These are phyloP conservation scores for Zaprionus inermis DNA, from an alignment of 1,140 invertebrate species.

Conservation along the genomic window DNA sequence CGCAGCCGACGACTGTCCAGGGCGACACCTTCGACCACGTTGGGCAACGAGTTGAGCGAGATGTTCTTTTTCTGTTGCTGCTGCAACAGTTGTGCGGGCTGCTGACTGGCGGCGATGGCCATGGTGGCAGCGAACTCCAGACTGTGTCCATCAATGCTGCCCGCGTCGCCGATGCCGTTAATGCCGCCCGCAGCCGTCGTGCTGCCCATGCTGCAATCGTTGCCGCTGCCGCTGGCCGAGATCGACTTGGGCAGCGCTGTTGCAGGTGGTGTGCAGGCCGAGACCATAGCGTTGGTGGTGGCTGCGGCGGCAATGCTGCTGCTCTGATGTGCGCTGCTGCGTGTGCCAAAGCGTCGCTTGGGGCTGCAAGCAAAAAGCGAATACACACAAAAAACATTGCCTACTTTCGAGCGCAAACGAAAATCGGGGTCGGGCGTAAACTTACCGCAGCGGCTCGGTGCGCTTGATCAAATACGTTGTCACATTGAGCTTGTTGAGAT, in stretches of 20 bases:
- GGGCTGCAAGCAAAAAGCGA: conserved; percentile 48
- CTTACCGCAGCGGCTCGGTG: conserved; percentile 89
- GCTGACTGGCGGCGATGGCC: conserved; percentile 50
- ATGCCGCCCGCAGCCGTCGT: conserved; percentile 26
- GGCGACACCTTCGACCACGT: conserved; percentile 77
- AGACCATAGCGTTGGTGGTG: conserved; percentile 30
- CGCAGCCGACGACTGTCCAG: conserved; percentile 58
- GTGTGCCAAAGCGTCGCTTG: conserved; percentile 78
- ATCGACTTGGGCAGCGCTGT: conserved; percentile 68
- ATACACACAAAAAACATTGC: conserved; percentile 6
- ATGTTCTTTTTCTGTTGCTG: conserved; percentile 80
- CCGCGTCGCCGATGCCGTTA: conserved; percentile 42
- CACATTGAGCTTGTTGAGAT: conserved; percentile 94
- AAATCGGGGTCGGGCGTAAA: not conserved
- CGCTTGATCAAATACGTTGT: conserved; percentile 96
- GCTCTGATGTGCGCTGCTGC: conserved; percentile 71
- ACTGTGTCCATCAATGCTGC: conserved; percentile 67
- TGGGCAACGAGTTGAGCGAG: conserved; percentile 76
- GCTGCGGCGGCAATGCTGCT: conserved; percentile 48
- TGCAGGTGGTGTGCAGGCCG: conserved; percentile 8
- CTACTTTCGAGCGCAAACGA: not conserved
- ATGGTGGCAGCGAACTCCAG: conserved; percentile 58
- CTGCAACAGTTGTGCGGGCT: conserved; percentile 67
- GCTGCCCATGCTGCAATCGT: conserved; percentile 46
- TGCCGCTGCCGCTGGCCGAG: conserved; percentile 69